Percentiles rank a stretch among this genome's conserved stretches.
These are phyloP conservation scores for Tachycineta bicolor DNA, from an alignment of 2,113 vertebrate species.

Conservation along the genomic window DNA sequence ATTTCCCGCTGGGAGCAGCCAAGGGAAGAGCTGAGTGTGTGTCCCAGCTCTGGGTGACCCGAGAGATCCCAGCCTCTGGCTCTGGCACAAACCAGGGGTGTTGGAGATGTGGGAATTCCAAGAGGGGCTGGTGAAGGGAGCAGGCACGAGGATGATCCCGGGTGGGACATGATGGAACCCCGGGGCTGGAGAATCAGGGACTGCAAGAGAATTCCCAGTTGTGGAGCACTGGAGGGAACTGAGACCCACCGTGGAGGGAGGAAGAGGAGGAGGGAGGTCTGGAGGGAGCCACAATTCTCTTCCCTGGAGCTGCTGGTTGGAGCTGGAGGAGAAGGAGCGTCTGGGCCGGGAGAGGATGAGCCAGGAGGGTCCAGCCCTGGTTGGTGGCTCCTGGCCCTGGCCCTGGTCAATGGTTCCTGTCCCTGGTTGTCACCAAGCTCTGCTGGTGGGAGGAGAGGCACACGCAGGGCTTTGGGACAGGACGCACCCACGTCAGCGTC, in stretches of 20 bases:
- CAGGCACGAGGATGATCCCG: fast-evolving
- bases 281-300: neutral
- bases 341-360: fast-evolving
- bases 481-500: neutral
- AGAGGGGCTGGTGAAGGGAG: neutral
- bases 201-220: neutral
- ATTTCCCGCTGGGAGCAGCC: neutral
- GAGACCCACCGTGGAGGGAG: fast-evolving
- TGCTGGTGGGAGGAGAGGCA: fast-evolving
- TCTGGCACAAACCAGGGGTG: fast-evolving
- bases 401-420: neutral
- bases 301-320: neutral
- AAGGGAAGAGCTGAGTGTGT: fast-evolving
- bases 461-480: neutral
- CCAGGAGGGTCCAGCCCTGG: fast-evolving
- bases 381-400: neutral
- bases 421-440: neutral
- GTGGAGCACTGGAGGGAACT: neutral
- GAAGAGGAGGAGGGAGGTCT: neutral
- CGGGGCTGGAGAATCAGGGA: fast-evolving
- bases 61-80: fast-evolving
- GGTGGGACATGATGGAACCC: fast-evolving
- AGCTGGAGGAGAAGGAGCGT: neutral
- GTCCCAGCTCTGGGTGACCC: neutral
- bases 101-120: fast-evolving